These are phyloP conservation scores for Bemisia tabaci DNA, from an alignment of 1,140 invertebrate species.

Conservation along the genomic window DNA sequence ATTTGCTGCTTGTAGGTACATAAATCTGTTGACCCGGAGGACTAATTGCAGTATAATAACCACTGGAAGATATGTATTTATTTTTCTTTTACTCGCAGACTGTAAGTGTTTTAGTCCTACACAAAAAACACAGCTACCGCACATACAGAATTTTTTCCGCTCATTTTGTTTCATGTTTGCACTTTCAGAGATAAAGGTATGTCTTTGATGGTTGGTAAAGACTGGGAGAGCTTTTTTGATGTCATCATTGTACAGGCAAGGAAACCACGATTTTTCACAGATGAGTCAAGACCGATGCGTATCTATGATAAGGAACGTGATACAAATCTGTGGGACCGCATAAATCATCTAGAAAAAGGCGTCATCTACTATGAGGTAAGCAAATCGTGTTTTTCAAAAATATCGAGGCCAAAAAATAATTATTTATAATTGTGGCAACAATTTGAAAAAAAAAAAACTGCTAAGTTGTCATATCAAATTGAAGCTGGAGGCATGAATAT, in stretches of 20 bases:
- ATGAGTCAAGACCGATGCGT: constrained; percentile 73
- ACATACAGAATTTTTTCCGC: too few species aligned
- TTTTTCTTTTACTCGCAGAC: too few species aligned
- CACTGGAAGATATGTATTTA: too few species aligned
- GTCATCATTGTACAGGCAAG: constrained; percentile 88
- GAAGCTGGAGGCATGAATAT: too few species aligned
- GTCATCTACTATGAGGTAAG: constrained; percentile 82
- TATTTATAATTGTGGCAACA: too few species aligned
- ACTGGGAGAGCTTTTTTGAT: constrained; percentile 88
- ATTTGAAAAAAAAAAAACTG: too few species aligned
- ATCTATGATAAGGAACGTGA: constrained; percentile 68
- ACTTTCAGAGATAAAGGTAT: constrained; percentile 81
- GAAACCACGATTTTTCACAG: constrained; percentile 94
- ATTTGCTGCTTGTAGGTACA: neutral
- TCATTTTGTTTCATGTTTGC: too few species aligned
- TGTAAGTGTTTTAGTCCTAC: too few species aligned
- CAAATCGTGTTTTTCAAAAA: constrained; percentile 10
- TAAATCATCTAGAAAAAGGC: constrained; percentile 72
- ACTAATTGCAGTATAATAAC: too few species aligned
- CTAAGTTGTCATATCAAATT: too few species aligned
- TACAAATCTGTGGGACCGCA: constrained; percentile 80
- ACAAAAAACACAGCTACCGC: too few species aligned
- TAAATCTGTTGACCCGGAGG: neutral
- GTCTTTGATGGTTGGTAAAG: constrained; percentile 70
- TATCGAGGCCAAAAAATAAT: neutral